These are phyloP conservation scores for Spinibarbus caldwelli DNA, from an alignment of 2,797 vertebrate species.

Conservation along the genomic window DNA sequence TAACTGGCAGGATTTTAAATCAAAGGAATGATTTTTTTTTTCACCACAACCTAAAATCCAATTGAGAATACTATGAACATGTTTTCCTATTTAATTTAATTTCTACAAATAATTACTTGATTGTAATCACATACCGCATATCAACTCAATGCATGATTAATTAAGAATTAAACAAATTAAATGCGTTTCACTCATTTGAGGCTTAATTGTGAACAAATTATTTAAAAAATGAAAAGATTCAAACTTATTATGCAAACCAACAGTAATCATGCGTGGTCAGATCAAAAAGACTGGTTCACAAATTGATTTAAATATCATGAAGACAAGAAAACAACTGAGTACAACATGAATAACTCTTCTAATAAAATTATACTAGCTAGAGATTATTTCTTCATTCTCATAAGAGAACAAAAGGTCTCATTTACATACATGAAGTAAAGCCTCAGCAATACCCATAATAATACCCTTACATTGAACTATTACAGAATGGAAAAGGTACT, in stretches of 20 bases:
- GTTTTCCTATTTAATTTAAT: background rate
- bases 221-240: background rate
- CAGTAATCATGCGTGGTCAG: background rate
- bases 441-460: background rate
- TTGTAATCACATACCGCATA: background rate
- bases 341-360: background rate
- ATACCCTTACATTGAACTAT: background rate
- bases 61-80: too few species aligned
- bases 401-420: background rate
- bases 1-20: background rate
- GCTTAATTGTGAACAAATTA: background rate
- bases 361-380: background rate
- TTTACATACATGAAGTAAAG: background rate
- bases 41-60: background rate
- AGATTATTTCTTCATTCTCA: conserved; percentile 5
- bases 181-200: conserved; percentile 4
- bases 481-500: background rate
- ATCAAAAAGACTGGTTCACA: background rate
- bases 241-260: background rate
- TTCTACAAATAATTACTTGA: background rate
- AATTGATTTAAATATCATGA: conserved; percentile 1
- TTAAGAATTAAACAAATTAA: background rate
- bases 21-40: background rate
- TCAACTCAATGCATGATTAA: background rate
- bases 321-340: background rate